Evolutionary conservation across 2,888 invertebrate genomes (phyloP), one percentile per base, ranked within the genome.

Genomic region (Epistrophe eligans): DNA sequence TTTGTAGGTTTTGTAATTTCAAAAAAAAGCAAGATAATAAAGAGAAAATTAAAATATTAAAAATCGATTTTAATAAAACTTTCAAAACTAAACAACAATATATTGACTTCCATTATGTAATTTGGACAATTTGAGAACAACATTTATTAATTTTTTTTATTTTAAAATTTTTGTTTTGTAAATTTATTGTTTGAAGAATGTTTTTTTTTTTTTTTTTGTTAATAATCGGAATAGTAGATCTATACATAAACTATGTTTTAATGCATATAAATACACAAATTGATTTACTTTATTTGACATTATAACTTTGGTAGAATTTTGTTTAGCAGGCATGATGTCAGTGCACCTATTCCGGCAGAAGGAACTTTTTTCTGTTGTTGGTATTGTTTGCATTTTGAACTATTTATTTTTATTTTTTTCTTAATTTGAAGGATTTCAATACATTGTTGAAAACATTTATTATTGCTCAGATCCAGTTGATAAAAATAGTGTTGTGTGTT

Each of bases 361-460:
- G 85, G 85, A 85, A 85, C 85, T 82, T 62, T 15, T 60, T 70
- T 73, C 60, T 74, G 32, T 62, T 62, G 13, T 79, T 67, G 64
- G 17, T 66, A 55, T 24, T 70, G 24, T 24, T 24, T 24, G 45
- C 1, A 58, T 35, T 77, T 52, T 66, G 11, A 50, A 66, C 57
- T 64, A 15, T 45, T n/a, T 15, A 45, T 50, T 66, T 70, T 58
- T 11, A 19, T 58, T 24, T 74, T 55, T 57, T 77, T 88, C 45
- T 32, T 4, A 38, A 15, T 70, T 70, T 55, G 24, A 67, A 81
- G 84, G 74, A 82, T 73, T 82, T 85, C 85, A 85, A 85, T 85
- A 82, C 77, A 82, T 85, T 88, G 79, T 84, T 89, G 88, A 89
- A 82, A 82, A 85, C 85, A 84, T 89, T 73, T 71, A 89, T 89